Evolutionary conservation across 2,113 vertebrate genomes (phyloP).

Genomic region (Phrynocephalus versicolor): DNA sequence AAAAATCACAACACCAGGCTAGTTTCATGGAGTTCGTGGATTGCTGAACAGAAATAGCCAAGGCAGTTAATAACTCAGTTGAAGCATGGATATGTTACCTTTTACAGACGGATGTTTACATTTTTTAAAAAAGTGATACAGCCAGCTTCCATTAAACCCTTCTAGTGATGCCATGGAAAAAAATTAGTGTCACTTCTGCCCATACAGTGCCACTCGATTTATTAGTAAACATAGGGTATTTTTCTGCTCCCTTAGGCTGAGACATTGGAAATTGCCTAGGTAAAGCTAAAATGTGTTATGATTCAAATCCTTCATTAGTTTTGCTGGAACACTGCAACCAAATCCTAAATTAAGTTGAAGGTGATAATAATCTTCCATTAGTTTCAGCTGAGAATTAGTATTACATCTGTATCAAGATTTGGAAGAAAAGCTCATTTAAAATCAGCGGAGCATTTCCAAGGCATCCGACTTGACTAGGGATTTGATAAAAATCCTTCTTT

Average conservation of each 20-base stretch:
- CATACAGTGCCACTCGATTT: neutral
- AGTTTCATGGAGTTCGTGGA: neutral
- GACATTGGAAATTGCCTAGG: neutral
- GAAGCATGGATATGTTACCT: neutral
- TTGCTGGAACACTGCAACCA: conserved; percentile 21
- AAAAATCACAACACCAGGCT: neutral
- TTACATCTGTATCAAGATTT: conserved; percentile 28
- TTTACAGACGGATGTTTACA: neutral
- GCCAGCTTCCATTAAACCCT: neutral
- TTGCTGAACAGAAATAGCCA: neutral
- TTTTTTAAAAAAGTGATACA: neutral
- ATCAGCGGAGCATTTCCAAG: conserved; percentile 40
- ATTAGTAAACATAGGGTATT: neutral
- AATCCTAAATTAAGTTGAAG: conserved; percentile 24
- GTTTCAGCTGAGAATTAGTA: conserved; percentile 24
- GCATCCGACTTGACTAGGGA: conserved; percentile 21
- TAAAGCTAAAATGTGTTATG: conserved; percentile 8
- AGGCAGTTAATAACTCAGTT: neutral
- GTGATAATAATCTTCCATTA: conserved; percentile 12
- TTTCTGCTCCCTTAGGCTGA: neutral
- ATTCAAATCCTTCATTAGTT: conserved; percentile 25
- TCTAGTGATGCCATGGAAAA: neutral
- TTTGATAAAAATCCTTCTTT: conserved; percentile 34
- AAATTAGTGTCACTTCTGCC: neutral
- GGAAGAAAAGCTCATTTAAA: conserved; percentile 33